Evolutionary conservation across 1,140 invertebrate species (phyloP).

Genomic region (Brachystomella parvula): DNA sequence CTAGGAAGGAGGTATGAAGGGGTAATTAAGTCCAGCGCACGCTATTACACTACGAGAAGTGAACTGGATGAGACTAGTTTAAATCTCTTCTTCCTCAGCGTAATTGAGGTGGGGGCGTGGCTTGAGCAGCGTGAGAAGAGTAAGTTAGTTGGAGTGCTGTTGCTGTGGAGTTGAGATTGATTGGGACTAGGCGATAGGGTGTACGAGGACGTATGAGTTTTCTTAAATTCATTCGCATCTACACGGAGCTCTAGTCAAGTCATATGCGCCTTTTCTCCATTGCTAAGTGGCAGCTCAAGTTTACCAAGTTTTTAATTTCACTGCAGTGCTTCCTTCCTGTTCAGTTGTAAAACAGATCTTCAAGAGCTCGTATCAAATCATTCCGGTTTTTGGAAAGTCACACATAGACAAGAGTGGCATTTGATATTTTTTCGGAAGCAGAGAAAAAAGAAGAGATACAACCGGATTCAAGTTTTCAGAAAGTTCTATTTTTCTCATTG

Average conservation of each 20-base stretch:
- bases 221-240: no score
- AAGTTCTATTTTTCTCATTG: not conserved
- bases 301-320: not conserved
- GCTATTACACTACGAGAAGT: no score
- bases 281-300: not conserved
- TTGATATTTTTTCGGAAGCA: not conserved
- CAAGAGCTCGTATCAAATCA: slow-evolving; percentile 4
- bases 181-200: no score
- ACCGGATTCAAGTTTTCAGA: not conserved
- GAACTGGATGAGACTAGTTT: no score
- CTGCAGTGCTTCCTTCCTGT: not conserved
- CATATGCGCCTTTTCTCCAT: no score
- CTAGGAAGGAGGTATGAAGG: no score
- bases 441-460: not conserved
- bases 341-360: slow-evolving; percentile 17
- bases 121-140: no score
- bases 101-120: no score
- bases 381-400: not conserved
- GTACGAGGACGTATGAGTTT: no score
- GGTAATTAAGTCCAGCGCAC: no score
- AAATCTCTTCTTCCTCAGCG: no score
- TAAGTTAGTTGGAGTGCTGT: not conserved
- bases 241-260: not conserved
- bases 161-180: not conserved
- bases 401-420: not conserved